These are phyloP conservation scores for Aphidius colemani DNA, from an alignment of 2,888 invertebrate species.

Conservation along the genomic window DNA sequence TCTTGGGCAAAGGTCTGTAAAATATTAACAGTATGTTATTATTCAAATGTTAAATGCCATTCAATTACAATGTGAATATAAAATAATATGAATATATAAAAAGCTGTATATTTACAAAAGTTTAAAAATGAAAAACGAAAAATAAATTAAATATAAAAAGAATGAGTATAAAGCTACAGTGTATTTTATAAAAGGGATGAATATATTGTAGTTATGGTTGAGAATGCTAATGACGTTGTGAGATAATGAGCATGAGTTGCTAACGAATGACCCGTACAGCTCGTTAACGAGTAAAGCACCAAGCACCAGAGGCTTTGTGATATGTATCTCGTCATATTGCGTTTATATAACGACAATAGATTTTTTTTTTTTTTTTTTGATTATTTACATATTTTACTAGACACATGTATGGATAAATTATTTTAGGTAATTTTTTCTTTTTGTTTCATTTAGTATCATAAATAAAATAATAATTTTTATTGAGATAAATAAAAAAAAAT, in stretches of 20 bases:
- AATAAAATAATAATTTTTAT: background rate
- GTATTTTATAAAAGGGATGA: background rate
- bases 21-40: background rate
- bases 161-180: too few relatives aligned
- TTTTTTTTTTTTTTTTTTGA: too few relatives aligned
- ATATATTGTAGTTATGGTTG: conserved; percentile 6
- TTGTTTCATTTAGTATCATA: background rate
- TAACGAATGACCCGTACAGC: conserved; percentile 11
- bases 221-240: conserved; percentile 2
- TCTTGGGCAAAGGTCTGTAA: conserved; percentile 50
- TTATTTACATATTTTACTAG: too few relatives aligned
- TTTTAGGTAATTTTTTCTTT: background rate
- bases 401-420: background rate
- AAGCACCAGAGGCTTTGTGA: too few relatives aligned
- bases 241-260: conserved; percentile 4
- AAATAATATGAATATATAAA: too few relatives aligned
- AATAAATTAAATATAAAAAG: background rate
- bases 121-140: background rate
- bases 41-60: too few relatives aligned
- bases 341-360: too few relatives aligned
- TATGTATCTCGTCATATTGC: too few relatives aligned
- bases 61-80: too few relatives aligned
- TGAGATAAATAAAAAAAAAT: background rate
- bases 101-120: too few relatives aligned
- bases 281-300: conserved; percentile 6